Evolutionary conservation across 2,797 vertebrate species (phyloP).

Genomic region (Spinus pinus): DNA sequence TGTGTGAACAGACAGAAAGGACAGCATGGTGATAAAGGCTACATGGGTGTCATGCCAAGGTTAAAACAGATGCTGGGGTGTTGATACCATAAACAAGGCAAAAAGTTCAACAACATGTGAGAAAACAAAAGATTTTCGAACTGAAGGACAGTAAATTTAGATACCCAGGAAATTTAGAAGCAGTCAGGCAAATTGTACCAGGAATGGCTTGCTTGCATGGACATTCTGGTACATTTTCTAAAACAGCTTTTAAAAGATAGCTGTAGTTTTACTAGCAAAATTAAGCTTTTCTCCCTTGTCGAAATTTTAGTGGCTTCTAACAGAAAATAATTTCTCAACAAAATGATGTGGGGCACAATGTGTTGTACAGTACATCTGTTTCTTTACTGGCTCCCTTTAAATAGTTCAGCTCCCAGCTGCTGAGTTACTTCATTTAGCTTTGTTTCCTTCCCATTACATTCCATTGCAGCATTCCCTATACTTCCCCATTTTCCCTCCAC

Average conservation of each 20-base stretch:
- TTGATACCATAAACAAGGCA: background rate
- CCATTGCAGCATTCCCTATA: background rate
- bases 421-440: background rate
- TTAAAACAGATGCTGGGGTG: background rate
- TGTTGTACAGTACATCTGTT: background rate
- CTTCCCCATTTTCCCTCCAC: background rate
- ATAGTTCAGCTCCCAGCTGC: background rate
- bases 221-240: background rate
- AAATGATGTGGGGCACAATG: background rate
- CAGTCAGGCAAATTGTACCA: background rate
- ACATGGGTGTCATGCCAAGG: fast-evolving
- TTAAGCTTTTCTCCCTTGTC: background rate
- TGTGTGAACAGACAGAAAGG: background rate
- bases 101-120: background rate
- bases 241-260: background rate
- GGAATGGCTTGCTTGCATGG: background rate
- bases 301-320: background rate
- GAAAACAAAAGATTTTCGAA: background rate
- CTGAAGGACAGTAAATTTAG: background rate
- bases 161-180: background rate
- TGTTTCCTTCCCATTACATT: background rate
- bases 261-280: background rate
- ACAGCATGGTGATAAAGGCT: background rate
- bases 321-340: background rate
- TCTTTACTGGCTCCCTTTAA: background rate